Percentiles rank a stretch among this genome's conserved stretches.
phyloP scores from a whole-genome alignment of 2,797 vertebrate species.

The Allenopithecus nigroviridis region DNA sequence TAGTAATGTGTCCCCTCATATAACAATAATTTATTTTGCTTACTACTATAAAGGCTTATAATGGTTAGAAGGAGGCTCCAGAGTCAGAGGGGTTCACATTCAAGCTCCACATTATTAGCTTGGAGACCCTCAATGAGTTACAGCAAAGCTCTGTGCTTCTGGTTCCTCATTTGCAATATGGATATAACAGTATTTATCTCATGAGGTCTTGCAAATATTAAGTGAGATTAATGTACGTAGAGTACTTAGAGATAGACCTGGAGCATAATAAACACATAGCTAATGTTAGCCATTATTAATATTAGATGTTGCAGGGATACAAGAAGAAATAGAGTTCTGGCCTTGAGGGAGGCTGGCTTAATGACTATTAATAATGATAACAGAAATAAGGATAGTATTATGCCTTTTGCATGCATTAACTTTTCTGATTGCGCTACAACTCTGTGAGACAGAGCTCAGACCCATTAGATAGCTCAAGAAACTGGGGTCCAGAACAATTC shows the following conservation, averaged over 20 bases:
- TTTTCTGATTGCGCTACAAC: neutral
- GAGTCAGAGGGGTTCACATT: neutral
- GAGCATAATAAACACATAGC: slow-evolving; percentile 46
- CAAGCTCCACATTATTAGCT: slow-evolving; percentile 27
- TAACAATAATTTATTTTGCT: neutral
- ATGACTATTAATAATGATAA: slow-evolving; percentile 31
- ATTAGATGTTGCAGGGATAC: slow-evolving; percentile 10
- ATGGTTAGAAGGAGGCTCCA: neutral
- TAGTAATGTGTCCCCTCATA: neutral
- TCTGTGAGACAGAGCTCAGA: neutral
- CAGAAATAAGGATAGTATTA: slow-evolving; percentile 15
- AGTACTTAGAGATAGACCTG: neutral
- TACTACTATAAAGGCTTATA: neutral
- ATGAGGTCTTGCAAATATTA: slow-evolving; percentile 56
- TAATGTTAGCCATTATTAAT: slow-evolving; percentile 42
- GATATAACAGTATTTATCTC: slow-evolving; percentile 32
- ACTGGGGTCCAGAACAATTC: neutral
- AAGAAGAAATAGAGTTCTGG: neutral
- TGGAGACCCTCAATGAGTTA: slow-evolving; percentile 20
- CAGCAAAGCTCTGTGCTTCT: neutral
- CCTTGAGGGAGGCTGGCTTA: neutral
- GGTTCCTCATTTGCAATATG: slow-evolving; percentile 44
- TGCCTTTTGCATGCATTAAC: neutral
- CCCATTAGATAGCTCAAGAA: slow-evolving; percentile 9
- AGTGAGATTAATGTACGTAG: slow-evolving; percentile 64